These are phyloP conservation scores for Phortica variegata DNA, from an alignment of 1,140 invertebrate genomes.

Conservation along the genomic window DNA sequence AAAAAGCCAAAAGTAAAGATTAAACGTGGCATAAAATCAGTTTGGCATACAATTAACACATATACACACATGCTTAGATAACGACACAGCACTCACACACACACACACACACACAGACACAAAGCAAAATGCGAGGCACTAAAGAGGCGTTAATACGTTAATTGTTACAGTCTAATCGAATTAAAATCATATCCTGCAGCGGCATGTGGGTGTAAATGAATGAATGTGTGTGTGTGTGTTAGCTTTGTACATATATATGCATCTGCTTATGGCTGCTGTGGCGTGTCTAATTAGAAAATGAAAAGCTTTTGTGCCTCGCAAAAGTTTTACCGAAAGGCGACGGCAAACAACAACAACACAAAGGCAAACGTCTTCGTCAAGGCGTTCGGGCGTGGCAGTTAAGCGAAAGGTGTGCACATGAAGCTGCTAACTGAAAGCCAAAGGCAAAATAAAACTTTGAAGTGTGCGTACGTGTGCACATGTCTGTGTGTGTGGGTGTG, in stretches of 20 bases:
- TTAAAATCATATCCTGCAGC: constrained; percentile 55
- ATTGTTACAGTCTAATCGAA: constrained; percentile 57
- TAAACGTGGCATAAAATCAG: constrained; percentile 30
- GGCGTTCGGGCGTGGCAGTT: constrained; percentile 18
- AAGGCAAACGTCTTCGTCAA: constrained; percentile 22
- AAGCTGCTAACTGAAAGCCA: neutral
- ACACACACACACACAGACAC: constrained; percentile 10
- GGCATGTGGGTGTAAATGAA: constrained; percentile 2
- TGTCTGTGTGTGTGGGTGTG: constrained; percentile 8
- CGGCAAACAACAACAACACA: neutral
- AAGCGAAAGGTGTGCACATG: constrained; percentile 8
- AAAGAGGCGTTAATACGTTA: constrained; percentile 57
- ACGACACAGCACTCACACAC: neutral
- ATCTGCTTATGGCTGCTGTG: constrained; percentile 17
- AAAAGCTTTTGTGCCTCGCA: constrained; percentile 25
- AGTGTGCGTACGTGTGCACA: constrained; percentile 11
- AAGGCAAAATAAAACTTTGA: neutral
- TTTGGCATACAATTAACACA: constrained; percentile 22
- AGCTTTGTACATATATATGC: neutral
- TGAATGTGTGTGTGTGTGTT: neutral
- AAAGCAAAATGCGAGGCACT: constrained; percentile 8
- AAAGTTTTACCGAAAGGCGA: constrained; percentile 33
- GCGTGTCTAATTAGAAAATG: constrained; percentile 52
- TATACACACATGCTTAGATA: constrained; percentile 10
- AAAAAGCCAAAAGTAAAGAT: constrained; percentile 32